Percentiles rank a stretch among this genome's conserved stretches.
Evolutionary conservation across 2,888 invertebrate genomes (phyloP).

Genomic region (Standfussiana lucernea): DNA sequence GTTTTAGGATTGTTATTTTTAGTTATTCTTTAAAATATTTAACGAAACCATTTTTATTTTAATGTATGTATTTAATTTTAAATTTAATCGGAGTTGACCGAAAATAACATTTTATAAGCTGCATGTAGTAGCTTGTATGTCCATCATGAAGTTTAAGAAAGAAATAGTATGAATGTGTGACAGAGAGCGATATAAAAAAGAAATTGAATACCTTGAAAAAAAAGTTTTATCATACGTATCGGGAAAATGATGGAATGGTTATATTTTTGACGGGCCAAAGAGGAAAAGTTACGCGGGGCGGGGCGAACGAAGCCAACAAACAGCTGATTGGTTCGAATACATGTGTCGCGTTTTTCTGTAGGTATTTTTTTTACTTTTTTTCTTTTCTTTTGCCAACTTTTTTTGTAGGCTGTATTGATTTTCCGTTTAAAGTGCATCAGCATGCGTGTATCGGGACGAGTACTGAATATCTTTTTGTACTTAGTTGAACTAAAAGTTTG

Average conservation of each 20-base stretch:
- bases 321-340: slow-evolving; percentile 88
- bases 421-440: slow-evolving; percentile 42
- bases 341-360: slow-evolving; percentile 88
- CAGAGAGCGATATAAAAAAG: slow-evolving; percentile 43
- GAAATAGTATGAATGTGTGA: slow-evolving; percentile 21
- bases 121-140: slow-evolving; percentile 10
- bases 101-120: slow-evolving; percentile 7
- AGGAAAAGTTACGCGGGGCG: slow-evolving; percentile 87
- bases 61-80: background rate
- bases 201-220: slow-evolving; percentile 40
- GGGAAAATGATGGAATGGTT: slow-evolving; percentile 77
- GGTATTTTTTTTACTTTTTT: slow-evolving; percentile 82
- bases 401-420: slow-evolving; percentile 63
- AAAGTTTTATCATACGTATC: slow-evolving; percentile 67
- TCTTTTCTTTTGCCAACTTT: slow-evolving; percentile 65
- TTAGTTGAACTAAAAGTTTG: slow-evolving; percentile 9
- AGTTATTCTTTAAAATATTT: background rate
- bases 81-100: background rate
- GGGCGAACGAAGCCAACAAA: slow-evolving; percentile 83
- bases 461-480: slow-evolving; percentile 16
- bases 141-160: slow-evolving; percentile 25
- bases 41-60: background rate
- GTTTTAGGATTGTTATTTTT: background rate
- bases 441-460: slow-evolving; percentile 33
- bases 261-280: slow-evolving; percentile 86